These are phyloP conservation scores for Malurus cyaneus DNA, from an alignment of 2,113 vertebrate species.

Conservation along the genomic window DNA sequence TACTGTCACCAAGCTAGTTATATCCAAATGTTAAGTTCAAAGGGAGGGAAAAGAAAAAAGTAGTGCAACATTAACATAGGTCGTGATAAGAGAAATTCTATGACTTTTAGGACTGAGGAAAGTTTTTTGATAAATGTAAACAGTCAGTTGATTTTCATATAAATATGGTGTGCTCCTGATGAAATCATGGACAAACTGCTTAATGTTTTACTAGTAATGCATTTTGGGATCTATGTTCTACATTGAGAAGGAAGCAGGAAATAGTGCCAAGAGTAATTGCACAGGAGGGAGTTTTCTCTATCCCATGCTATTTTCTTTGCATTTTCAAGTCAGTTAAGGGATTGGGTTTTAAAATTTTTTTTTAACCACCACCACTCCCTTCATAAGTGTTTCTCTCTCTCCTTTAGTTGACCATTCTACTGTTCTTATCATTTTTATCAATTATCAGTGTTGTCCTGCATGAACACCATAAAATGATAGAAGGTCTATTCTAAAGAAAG, in stretches of 20 bases:
- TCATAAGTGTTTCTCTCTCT: neutral
- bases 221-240: neutral
- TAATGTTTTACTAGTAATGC: neutral
- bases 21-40: neutral
- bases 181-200: neutral
- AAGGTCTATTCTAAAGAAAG: neutral
- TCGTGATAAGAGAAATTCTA: neutral
- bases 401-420: neutral
- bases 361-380: neutral
- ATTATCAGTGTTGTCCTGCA: neutral
- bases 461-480: neutral
- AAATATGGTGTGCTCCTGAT: neutral
- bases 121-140: neutral
- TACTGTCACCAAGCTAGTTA: neutral
- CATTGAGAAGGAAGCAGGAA: neutral
- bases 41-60: neutral
- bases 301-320: neutral
- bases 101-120: neutral
- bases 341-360: fast-evolving
- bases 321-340: neutral
- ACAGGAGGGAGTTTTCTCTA: neutral
- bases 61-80: neutral
- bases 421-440: neutral
- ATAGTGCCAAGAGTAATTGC: neutral
- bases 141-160: neutral